Evolutionary conservation across 37 sponge, comb jelly and placozoan species (phyloP), one percentile per base, ranked within the genome.

Genomic region (Cladorhizidae sp.): DNA sequence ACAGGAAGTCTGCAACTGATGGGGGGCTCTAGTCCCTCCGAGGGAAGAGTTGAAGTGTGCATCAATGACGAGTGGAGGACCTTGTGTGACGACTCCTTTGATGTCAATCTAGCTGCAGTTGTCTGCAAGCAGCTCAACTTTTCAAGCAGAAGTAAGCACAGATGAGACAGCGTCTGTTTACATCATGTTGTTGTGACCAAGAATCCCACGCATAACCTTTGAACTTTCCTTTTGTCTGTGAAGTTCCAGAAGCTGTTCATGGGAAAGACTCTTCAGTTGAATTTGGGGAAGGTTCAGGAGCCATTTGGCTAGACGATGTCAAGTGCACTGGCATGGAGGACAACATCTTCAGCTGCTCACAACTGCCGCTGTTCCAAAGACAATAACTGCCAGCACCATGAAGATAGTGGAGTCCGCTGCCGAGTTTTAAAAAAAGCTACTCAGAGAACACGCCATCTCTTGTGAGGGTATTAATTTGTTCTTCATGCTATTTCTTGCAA

Each of bases 241-340:
- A 63, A 62, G 64, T 36, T 33, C 3, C 41, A 39, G 57, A 9
- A 33, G 42, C 63, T 40, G 15, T 25, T 12, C 2, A 15, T 58
- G 62, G 40, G 11, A 36, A 21, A 12, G 57, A 74, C 28, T 40
- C 28, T 5, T 22, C 17, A 31, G 7, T 6, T 3, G 35, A 28
- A 42, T 73, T 37, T 64, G 83, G 83, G 15, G 25, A 0, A 1
- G 74, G 39, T 20, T 6, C 43, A 9, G 74, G 61, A 23, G 74
- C 83, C n/a, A 82, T 82, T 33, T 63, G 29, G 39, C 22, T 82
- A 65, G 83, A 82, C 36, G 74, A 82, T 73, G 83, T 82, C 11
- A 74, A 83, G 40, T 92, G 92, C 49, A 31, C 7, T 3, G 92
- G 92, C 3, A 59, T 49, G 50, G 92, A 92, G 80, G 26, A 43